Evolutionary conservation across 2,888 invertebrate genomes (phyloP).

Genomic region (Hofmannophila pseudospretella): DNA sequence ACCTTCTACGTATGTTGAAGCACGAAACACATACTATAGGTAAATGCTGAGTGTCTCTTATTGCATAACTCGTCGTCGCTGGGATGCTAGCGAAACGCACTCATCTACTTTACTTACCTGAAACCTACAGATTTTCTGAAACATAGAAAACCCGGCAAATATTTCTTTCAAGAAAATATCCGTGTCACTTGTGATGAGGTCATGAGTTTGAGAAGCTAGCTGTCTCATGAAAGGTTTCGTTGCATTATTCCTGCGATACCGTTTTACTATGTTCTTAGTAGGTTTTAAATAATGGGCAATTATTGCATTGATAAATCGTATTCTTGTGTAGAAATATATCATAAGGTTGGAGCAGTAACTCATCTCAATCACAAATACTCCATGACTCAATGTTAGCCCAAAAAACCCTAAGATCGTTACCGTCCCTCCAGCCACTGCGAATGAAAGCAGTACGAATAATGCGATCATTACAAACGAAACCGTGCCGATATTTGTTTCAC

Average conservation of each 20-base stretch:
- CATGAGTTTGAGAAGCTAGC: neutral
- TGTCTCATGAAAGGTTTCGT: neutral
- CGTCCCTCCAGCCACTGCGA: neutral
- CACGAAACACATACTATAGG: neutral
- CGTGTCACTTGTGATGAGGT: conserved; percentile 1
- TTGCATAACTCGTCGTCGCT: no score
- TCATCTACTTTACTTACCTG: no score
- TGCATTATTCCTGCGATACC: neutral
- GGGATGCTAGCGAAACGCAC: no score
- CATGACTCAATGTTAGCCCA: neutral
- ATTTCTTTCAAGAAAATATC: conserved; percentile 8
- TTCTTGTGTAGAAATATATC: conserved; percentile 9
- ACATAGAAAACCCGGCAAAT: conserved; percentile 7
- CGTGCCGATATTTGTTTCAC: conserved; percentile 20
- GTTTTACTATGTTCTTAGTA: neutral
- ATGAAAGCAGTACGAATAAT: conserved; percentile 12
- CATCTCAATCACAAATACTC: neutral
- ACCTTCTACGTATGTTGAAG: no score
- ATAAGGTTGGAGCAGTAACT: conserved; percentile 5
- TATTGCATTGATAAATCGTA: conserved; percentile 6
- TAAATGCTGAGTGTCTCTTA: no score
- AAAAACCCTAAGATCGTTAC: conserved; percentile 3
- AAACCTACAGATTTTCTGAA: conserved; percentile 7
- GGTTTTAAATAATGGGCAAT: conserved; percentile 1
- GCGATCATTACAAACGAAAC: conserved; percentile 16